These are phyloP conservation scores for Nezara viridula DNA, from an alignment of 2,888 invertebrate species.

Conservation along the genomic window DNA sequence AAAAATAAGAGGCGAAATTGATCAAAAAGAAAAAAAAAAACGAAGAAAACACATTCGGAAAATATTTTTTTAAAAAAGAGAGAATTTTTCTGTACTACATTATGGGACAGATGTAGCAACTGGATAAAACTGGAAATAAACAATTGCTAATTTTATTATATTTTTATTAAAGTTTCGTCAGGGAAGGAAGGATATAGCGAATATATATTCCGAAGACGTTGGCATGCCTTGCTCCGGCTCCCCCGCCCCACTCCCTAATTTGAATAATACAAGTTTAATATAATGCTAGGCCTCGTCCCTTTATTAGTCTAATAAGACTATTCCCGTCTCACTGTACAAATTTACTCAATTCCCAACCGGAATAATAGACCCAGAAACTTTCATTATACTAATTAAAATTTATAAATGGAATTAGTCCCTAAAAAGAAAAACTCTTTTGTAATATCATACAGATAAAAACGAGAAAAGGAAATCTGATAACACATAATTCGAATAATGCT, in stretches of 20 bases:
- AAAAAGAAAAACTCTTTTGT: background rate
- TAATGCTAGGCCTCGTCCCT: slow-evolving; percentile 36
- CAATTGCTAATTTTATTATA: slow-evolving; percentile 15
- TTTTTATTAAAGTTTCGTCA: background rate
- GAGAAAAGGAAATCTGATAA: background rate
- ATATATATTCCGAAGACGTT: slow-evolving; percentile 37
- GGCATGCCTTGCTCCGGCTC: background rate
- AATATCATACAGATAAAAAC: background rate
- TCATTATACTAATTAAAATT: slow-evolving; percentile 24
- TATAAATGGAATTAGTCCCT: background rate
- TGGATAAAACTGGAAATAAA: background rate
- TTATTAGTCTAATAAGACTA: slow-evolving; percentile 45
- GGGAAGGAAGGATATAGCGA: background rate
- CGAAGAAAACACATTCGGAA: background rate
- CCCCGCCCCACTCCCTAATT: slow-evolving; percentile 2
- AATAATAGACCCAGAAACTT: background rate
- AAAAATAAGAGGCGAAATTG: background rate
- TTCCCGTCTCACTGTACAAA: slow-evolving; percentile 22
- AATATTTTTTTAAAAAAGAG: background rate
- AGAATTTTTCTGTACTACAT: background rate
- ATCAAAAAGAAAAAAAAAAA: background rate
- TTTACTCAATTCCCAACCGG: slow-evolving; percentile 18
- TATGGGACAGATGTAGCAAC: background rate
- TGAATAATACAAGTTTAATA: slow-evolving; percentile 51
- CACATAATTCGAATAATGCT: background rate